phyloP scores from a whole-genome alignment of 2,113 vertebrate species.

The Gnathonemus longibarbis region DNA sequence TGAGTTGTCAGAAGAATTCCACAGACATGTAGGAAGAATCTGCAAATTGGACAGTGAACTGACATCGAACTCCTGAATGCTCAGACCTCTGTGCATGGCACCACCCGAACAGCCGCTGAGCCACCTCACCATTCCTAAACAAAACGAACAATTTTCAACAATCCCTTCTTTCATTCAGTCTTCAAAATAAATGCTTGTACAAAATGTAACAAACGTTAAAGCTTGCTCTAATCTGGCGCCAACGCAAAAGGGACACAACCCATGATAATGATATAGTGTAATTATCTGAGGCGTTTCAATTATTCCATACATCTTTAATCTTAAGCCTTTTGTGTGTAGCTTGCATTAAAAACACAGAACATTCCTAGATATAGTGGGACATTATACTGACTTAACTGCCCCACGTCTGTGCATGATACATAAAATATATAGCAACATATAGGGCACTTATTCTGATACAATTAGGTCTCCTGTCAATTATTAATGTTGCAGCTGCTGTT shows the following conservation, averaged over 20 bases:
- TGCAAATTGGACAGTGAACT: background rate
- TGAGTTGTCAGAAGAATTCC: background rate
- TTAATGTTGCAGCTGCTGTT: conserved; percentile 31
- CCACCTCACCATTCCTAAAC: background rate
- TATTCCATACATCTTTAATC: no score
- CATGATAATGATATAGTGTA: background rate
- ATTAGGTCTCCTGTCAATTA: conserved; percentile 30
- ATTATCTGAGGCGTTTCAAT: background rate
- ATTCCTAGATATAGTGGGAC: background rate
- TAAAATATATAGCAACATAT: conserved; percentile 31
- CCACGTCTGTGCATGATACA: conserved; percentile 31
- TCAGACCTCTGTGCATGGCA: background rate
- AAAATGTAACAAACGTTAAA: background rate
- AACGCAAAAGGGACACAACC: background rate
- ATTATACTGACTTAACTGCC: background rate
- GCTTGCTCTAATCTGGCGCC: background rate
- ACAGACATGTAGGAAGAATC: background rate
- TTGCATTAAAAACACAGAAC: background rate
- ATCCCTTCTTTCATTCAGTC: background rate
- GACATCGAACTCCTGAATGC: background rate
- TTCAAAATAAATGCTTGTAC: background rate
- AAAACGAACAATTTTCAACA: background rate
- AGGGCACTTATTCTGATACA: background rate
- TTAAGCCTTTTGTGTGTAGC: background rate
- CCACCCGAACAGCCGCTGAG: background rate